phyloP scores from a whole-genome alignment of 2,888 invertebrate species.

The Eristalis arbustorum region DNA sequence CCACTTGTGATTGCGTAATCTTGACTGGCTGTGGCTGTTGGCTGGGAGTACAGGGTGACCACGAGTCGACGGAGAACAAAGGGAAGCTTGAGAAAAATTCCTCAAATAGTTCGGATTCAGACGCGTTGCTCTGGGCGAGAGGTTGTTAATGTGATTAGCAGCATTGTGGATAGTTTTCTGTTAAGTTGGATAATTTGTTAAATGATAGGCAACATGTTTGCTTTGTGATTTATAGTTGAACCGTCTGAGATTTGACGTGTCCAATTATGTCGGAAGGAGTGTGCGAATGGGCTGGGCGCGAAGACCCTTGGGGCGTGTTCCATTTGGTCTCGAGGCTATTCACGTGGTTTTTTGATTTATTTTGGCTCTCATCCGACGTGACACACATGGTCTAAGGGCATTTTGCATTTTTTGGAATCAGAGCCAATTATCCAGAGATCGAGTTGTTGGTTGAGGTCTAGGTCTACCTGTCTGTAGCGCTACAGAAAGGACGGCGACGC shows the following conservation, averaged over 20 bases:
- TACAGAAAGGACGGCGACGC: no score
- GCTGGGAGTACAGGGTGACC: background rate
- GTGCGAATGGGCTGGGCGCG: background rate
- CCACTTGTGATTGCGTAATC: conserved; percentile 28
- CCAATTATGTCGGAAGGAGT: background rate
- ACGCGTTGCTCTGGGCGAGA: background rate
- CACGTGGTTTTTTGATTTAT: background rate
- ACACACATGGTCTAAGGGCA: no score
- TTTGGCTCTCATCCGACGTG: no score
- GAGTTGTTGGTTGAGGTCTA: no score
- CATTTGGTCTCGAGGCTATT: background rate
- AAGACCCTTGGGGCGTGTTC: background rate
- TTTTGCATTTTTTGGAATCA: no score
- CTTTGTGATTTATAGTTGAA: conserved; percentile 10
- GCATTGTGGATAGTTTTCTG: conserved; percentile 1
- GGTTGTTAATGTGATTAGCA: conserved; percentile 32
- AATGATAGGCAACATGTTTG: conserved; percentile 21
- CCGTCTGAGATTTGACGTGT: background rate
- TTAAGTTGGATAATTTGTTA: conserved; percentile 30
- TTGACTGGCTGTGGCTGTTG: background rate
- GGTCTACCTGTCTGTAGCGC: no score
- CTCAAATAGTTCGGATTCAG: background rate
- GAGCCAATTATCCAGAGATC: no score
- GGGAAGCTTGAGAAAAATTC: background rate
- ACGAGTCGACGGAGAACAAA: conserved; percentile 1